These are phyloP conservation scores for Lasioglossum villosulum DNA, from an alignment of 2,888 invertebrate species.

Conservation along the genomic window DNA sequence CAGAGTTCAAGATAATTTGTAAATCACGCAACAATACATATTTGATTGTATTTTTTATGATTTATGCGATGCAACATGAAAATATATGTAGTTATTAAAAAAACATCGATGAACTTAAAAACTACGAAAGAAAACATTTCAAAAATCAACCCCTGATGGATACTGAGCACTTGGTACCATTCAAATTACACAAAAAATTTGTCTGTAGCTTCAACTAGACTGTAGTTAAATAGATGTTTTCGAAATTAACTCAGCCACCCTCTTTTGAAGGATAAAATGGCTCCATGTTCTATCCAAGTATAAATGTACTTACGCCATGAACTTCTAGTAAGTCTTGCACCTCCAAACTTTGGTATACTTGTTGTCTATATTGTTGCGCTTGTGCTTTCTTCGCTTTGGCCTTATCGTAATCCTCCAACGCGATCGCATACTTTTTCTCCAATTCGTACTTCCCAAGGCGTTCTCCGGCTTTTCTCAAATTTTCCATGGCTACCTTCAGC, in stretches of 20 bases:
- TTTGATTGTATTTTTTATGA: too few relatives aligned
- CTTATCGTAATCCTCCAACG: conserved; percentile 95
- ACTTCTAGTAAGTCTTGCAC: conserved; percentile 92
- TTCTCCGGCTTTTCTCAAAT: conserved; percentile 94
- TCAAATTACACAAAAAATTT: too few relatives aligned
- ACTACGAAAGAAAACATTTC: too few relatives aligned
- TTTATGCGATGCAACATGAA: too few relatives aligned
- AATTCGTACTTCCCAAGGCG: conserved; percentile 95
- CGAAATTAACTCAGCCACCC: background rate
- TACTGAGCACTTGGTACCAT: too few relatives aligned
- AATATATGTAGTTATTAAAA: too few relatives aligned
- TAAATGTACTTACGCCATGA: conserved; percentile 87
- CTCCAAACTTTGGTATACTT: conserved; percentile 90
- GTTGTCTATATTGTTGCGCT: conserved; percentile 93
- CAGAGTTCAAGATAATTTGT: too few relatives aligned
- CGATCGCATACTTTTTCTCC: conserved; percentile 96
- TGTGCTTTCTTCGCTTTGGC: conserved; percentile 95
- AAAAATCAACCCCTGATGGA: too few relatives aligned
- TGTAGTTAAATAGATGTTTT: background rate
- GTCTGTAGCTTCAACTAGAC: too few relatives aligned
- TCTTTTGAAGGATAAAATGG: background rate
- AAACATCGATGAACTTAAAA: too few relatives aligned
- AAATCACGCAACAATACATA: too few relatives aligned
- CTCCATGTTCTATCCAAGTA: background rate
- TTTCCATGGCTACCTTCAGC: conserved; percentile 93